Evolutionary conservation across 2,797 vertebrate species (phyloP), one percentile per base, ranked within the genome.

Genomic region (Pseudocheirus occidentalis): DNA sequence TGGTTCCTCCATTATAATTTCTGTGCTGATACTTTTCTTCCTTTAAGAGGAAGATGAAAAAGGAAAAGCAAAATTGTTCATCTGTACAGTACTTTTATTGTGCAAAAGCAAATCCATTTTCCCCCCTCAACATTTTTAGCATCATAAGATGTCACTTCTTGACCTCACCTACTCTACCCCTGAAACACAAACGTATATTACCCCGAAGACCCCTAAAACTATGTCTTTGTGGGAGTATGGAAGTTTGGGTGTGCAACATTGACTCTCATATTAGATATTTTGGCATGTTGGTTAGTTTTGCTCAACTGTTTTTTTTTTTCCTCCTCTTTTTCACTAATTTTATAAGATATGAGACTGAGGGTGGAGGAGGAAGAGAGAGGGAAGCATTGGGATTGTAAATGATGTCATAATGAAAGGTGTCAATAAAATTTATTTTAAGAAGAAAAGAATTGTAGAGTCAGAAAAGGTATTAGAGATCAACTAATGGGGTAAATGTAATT

Each of bases 41-140:
- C 13, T 96, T 95, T 58, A 94, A 66, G 90, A 62, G 55, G 93
- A 91, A 96, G n/a, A 94, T 92, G 81, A 96, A 97, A 57, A 90
- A 93, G 34, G 50, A 96, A 57, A 90, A 93, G 34, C 40, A 89
- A 89, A 87, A 59, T 73, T 87, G 1, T 90, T 12, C 55, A 12
- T 9, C 28, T 90, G 56, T 58, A 90, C 55, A 66, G 89, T 95
- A 96, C 46, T 56, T 73, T 0, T 73, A 90, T 87, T 46, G 66
- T 73, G 24, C 40, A 87, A 87, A 54, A 50, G 24, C 73, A 27
- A 87, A 87, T 50, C 40, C 40, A 27, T 46, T 46, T 46, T 11
- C 73, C 6, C 6, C 55, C 66, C 2, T 24, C 29, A 87, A 87
- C 40, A 50, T 87, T 87, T 87, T 27, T 46, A 46, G 40, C 7